Percentiles rank a stretch among this genome's conserved stretches.
Evolutionary conservation across 2,888 invertebrate species (phyloP).

Genomic region (Lochmaea crataegi): DNA sequence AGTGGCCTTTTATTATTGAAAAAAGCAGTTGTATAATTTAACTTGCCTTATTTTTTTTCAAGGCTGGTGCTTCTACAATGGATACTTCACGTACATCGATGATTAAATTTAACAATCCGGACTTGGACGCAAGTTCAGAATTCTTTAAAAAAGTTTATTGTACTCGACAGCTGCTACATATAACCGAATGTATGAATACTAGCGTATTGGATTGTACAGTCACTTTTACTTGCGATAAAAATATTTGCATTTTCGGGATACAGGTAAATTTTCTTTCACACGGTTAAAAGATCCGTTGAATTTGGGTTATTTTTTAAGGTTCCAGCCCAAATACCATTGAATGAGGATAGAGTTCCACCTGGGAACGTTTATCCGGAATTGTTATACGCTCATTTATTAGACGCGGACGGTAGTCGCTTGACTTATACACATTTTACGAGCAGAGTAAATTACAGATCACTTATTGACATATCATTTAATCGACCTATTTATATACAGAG

Average conservation of each 20-base stretch:
- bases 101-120: conserved; percentile 56
- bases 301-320: conserved; percentile 66
- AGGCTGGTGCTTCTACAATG: conserved; percentile 57
- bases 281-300: background rate
- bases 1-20: background rate
- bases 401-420: conserved; percentile 81
- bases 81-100: conserved; percentile 61
- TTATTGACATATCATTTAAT: conserved; percentile 85
- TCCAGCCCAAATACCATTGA: conserved; percentile 77
- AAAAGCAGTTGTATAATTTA: background rate
- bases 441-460: conserved; percentile 77
- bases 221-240: conserved; percentile 84
- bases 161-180: conserved; percentile 73
- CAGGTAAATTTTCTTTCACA: conserved; percentile 64
- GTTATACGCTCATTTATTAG: conserved; percentile 83
- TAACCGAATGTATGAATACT: conserved; percentile 80
- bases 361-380: conserved; percentile 75
- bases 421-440: conserved; percentile 87
- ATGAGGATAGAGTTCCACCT: conserved; percentile 63
- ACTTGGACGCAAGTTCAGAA: conserved; percentile 52
- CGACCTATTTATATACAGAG: conserved; percentile 81
- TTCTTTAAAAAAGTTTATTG: conserved; percentile 73
- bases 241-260: conserved; percentile 80
- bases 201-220: conserved; percentile 82
- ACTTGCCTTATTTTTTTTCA: conserved; percentile 34